Base-by-base conservation (phyloP, 2,888 invertebrate genomes). In the Leptothorax acervorum region DNA sequence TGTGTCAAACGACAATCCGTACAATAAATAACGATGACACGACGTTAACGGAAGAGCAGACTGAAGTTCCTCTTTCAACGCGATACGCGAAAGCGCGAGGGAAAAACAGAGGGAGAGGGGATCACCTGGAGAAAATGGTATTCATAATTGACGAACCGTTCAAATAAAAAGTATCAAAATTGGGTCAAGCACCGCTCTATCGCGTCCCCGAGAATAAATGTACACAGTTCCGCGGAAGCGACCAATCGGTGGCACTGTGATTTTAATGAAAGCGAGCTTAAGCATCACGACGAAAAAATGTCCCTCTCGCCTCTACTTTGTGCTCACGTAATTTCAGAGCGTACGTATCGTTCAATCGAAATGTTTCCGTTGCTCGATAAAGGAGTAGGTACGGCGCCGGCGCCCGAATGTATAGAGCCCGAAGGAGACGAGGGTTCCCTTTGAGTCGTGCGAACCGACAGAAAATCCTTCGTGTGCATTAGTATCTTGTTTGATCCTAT, bases 91-190 rank as follows among this genome's bases (percentile, higher is more conserved):
- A 23, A 62, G 35, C 31, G 81, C 15, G 3, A n/a, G 12, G 2
- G 23, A 23, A 31, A 68, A 45, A 39, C 18, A 51, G 23, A 18
- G 9, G 3, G 60, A 11, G 11, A 45, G 35, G 4, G 28, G 5
- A 3, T 11, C 15, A 53, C 57, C 57, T 60, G 53, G 23, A 71
- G 55, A 75, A 63, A 71, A 57, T 65, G 70, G 45, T 68, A 85
- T 89, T 87, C 84, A 86, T 89, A 89, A 89, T 89, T 85, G 76
- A 89, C 76, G 68, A 73, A 70, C 45, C 35, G 62, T 39, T 78
- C 53, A 76, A 76, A 81, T 84, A 81, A 84, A 89, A 86, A 84
- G 82, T 63, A 65, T 51, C 53, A 53, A 88, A 88, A 88, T 83
- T 85, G 71, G 86, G 83, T 82, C 88, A 63, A 82, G 62, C 81